A percentile compares a stretch with the other conserved stretches of the same genome.
phyloP scores from a whole-genome alignment of 2,113 vertebrate genomes.

The Pseudonaja textilis region DNA sequence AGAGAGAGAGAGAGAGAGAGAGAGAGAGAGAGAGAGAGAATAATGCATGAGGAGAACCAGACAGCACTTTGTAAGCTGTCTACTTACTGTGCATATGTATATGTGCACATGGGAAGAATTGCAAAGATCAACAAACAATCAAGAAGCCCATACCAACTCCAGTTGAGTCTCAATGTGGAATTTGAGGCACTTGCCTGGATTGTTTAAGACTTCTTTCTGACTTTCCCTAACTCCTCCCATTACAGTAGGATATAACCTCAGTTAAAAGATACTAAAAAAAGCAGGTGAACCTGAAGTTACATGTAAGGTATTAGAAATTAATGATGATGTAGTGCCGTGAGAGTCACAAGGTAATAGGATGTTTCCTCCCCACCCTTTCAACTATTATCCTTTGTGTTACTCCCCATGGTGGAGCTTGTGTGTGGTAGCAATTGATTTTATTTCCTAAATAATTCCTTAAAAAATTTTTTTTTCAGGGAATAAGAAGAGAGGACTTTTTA shows the following conservation, averaged over 20 bases:
- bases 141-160: not conserved
- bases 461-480: not conserved
- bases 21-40: not conserved
- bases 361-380: not conserved
- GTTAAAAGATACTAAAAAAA: not conserved
- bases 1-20: not conserved
- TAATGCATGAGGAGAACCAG: not conserved
- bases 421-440: not conserved
- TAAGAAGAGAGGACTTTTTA: not conserved
- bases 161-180: not conserved
- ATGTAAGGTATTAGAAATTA: not conserved
- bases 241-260: not conserved
- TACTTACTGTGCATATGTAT: not conserved
- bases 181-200: not conserved
- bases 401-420: not conserved
- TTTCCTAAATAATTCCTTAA: not conserved
- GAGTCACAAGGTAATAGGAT: not conserved
- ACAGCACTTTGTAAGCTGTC: not conserved
- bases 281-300: not conserved
- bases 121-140: not conserved
- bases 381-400: not conserved
- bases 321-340: not conserved
- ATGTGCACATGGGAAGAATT: not conserved
- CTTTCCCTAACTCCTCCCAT: not conserved
- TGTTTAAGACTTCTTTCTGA: not conserved